Base-by-base conservation (phyloP, 64 coral and sea anemone species). In the Pachyseris speciosa region DNA sequence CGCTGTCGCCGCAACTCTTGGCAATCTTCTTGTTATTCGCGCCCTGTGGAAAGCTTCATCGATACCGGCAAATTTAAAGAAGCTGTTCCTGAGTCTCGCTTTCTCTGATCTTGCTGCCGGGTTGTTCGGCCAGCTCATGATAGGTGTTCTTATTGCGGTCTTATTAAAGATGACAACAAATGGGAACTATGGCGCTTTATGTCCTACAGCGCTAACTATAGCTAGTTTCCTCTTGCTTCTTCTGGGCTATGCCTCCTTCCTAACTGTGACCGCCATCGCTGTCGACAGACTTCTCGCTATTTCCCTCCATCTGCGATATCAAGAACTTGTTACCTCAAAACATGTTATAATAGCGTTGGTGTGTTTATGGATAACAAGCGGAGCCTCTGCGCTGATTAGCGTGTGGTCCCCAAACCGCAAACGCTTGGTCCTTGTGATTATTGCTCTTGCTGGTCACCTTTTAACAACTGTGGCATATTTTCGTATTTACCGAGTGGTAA, bases 271-370 rank as follows among this genome's bases (percentile, higher is more conserved):
- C 13, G 32, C 34, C 24, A 90, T 90, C 12, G 66, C 74, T n/a
- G 3, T 66, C 7, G 88, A 90, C 63, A 41, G 88, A 69, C 51
- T 90, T 36, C 88, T 90, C 13, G 61, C 88, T 0, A 67, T 90
- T 39, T 51, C 37, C 0, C 88, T 90, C 1, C 88, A 81, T 22
- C 47, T 90, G 5, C 57, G 88, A 41, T 81, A 90, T 52, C 88
- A 81, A 70, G 75, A 80, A 3, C 29, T 90, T 1, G 88, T 90
- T 3, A 90, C 88, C 17, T 26, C 75, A 11, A 90, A 58, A 36
- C 88, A 61, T 9, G 57, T 67, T 11, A 20, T 20, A 7, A 51
- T 41, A 1, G 44, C n/a, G 2, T 37, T 90, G 10, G 44, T 7
- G 19, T 69, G 26, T 9, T 22, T 90, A 44, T 90, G 88, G 74